phyloP scores from a whole-genome alignment of 2,888 invertebrate genomes.

The Eulithis testata region DNA sequence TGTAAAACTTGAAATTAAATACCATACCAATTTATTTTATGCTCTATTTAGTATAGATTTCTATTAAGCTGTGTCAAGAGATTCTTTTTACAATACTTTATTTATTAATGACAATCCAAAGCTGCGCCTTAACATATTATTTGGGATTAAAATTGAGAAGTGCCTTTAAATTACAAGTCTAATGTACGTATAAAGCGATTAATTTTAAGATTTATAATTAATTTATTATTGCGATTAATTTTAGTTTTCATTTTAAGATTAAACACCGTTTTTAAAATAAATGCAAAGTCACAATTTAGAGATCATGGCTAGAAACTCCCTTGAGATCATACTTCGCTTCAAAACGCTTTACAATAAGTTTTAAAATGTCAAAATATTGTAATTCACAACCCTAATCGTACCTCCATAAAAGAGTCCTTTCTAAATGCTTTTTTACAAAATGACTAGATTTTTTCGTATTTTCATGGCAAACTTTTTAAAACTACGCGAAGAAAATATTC shows the following conservation, averaged over 20 bases:
- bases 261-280: conserved; percentile 65
- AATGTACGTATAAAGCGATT: conserved; percentile 69
- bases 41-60: conserved; percentile 52
- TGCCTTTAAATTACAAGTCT: conserved; percentile 68
- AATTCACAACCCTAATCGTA: conserved; percentile 82
- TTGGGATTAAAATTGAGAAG: conserved; percentile 69
- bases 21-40: conserved; percentile 7
- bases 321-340: conserved; percentile 75
- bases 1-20: conserved; percentile 4
- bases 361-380: conserved; percentile 73
- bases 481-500: conserved; percentile 30
- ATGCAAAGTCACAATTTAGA: conserved; percentile 75
- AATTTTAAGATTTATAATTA: conserved; percentile 59
- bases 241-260: conserved; percentile 51
- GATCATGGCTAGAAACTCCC: conserved; percentile 71
- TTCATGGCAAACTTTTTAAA: conserved; percentile 66
- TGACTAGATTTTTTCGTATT: conserved; percentile 70
- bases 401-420: conserved; percentile 57
- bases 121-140: conserved; percentile 70
- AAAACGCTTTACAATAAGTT: conserved; percentile 60
- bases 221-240: conserved; percentile 66
- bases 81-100: conserved; percentile 62
- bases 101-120: conserved; percentile 62
- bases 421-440: conserved; percentile 71
- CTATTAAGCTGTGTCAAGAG: conserved; percentile 65